Evolutionary conservation across 1,140 invertebrate species (phyloP), one percentile per base, ranked within the genome.

Genomic region (Heliconius nattereri): DNA sequence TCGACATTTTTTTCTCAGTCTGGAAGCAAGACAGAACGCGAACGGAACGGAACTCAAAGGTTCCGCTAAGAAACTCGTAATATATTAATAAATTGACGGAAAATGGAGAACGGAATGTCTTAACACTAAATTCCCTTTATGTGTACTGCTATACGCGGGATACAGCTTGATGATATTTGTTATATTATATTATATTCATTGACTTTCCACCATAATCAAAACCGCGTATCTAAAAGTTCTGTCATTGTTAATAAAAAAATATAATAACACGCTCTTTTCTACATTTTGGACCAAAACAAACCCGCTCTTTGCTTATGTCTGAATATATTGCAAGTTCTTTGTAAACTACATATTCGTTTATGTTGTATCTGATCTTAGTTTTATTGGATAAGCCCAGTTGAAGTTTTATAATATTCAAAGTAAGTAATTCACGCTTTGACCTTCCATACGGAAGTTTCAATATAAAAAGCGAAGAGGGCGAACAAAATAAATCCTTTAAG

Each of bases 251-350:
- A 19, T 6, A 20, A 54, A 54, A n/a, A 52, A 54, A 54, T 54
- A n/a, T 54, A 20, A 20, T 54, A 54, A 60, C 20, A 8, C 54
- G 54, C 54, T 26, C 0, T 13, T 13, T 1, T 45, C 13, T 45
- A 13, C 11, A 26, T 8, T 60, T 60, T 71, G 23, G 20, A 37
- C n/a, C 72, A 16, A 74, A 60, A 45, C 19, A 75, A 85, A 85
- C 83, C 75, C 79, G 78, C 71, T 81, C 75, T 81, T 80, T 76
- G 75, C 78, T 78, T 80, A 77, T 80, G 75, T 57, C 82, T 52
- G 83, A 85, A 85, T 84, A 87, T 85, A 89, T 87, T 87, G 84
- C 81, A 83, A 84, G 81, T 86, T 89, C 79, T 79, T 82, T 85
- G 83, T 84, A 87, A 87, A 86, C 79, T 84, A 83, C 83, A 81